A percentile compares a stretch with the other conserved stretches of the same genome.
Evolutionary conservation across 2,888 invertebrate species (phyloP).

Genomic region (Melanotus villosus): DNA sequence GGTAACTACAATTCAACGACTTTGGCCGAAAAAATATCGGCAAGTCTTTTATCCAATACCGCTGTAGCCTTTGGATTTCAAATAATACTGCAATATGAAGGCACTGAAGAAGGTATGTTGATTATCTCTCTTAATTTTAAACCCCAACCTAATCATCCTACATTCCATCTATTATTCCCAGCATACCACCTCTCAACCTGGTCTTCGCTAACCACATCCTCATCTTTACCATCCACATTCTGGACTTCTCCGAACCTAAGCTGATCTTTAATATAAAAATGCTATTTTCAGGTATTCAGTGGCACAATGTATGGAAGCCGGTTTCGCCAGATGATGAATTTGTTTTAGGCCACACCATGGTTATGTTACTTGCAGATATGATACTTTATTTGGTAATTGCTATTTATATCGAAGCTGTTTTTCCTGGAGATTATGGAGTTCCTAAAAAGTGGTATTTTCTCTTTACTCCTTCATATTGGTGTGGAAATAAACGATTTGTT

Average conservation of each 20-base stretch:
- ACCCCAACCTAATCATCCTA: neutral
- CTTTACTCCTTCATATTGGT: neutral
- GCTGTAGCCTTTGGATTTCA: constrained; percentile 87
- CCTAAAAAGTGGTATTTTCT: constrained; percentile 8
- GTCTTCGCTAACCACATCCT: too few species aligned
- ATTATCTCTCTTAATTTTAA: neutral
- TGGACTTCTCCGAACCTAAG: too few species aligned
- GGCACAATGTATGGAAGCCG: constrained; percentile 75
- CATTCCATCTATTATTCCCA: too few species aligned
- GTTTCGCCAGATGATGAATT: constrained; percentile 79
- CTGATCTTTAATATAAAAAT: too few species aligned
- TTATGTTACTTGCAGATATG: constrained; percentile 69
- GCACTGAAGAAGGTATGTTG: constrained; percentile 74
- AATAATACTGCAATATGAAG: constrained; percentile 80
- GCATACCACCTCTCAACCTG: too few species aligned
- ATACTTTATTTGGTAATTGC: constrained; percentile 82
- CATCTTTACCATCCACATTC: too few species aligned
- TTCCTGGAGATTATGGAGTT: constrained; percentile 75
- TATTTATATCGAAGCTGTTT: constrained; percentile 88
- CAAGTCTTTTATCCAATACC: constrained; percentile 81
- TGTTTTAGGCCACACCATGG: constrained; percentile 72
- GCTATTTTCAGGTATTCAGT: constrained; percentile 71
- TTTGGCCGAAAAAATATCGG: constrained; percentile 73
- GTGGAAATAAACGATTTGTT: neutral
- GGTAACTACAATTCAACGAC: constrained; percentile 75